These are phyloP conservation scores for Carabus problematicus DNA, from an alignment of 2,888 invertebrate species.

Conservation along the genomic window DNA sequence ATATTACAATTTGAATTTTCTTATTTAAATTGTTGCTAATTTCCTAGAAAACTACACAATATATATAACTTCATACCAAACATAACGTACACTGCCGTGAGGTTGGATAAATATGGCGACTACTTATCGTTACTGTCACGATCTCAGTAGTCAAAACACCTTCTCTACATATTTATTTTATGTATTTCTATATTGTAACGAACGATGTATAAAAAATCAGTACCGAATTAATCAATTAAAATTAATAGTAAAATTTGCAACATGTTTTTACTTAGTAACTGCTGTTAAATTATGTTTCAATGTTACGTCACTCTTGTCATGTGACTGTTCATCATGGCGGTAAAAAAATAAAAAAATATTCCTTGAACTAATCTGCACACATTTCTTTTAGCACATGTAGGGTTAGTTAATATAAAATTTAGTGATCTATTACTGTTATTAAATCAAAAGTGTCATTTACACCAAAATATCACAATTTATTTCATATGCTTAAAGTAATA, in stretches of 20 bases:
- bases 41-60: conserved; percentile 48
- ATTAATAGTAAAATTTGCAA: too few relatives aligned
- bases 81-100: conserved; percentile 48
- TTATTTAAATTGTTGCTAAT: conserved; percentile 50
- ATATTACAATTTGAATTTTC: conserved; percentile 43
- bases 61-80: conserved; percentile 55
- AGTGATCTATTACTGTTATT: too few relatives aligned
- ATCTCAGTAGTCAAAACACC: conserved; percentile 18
- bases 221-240: too few relatives aligned
- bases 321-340: too few relatives aligned
- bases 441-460: conserved; percentile 6
- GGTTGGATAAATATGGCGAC: conserved; percentile 47
- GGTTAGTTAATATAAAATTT: neutral
- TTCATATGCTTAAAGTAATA: neutral
- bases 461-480: conserved; percentile 13
- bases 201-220: too few relatives aligned
- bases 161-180: conserved; percentile 2
- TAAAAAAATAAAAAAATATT: conserved; percentile 1
- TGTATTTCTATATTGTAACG: too few relatives aligned
- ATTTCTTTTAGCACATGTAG: too few relatives aligned
- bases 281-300: too few relatives aligned
- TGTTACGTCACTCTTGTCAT: too few relatives aligned
- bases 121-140: conserved; percentile 18
- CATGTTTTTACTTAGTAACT: too few relatives aligned
- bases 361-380: too few relatives aligned